Base-by-base conservation (phyloP, 2,888 invertebrate genomes). In the Agrypnus murinus region DNA sequence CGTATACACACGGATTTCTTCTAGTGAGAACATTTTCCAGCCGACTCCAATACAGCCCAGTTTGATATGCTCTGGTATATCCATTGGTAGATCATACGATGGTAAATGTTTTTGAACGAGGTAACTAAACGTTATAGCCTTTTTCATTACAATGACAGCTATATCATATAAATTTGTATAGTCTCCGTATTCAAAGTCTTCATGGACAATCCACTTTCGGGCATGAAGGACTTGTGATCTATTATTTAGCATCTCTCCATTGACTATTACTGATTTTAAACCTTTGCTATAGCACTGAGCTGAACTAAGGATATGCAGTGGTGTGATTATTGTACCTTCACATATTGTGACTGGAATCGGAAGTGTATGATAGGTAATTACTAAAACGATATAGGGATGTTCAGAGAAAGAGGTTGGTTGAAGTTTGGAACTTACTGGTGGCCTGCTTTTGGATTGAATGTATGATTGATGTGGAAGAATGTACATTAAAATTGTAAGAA, bases 281-380 rank as follows among this genome's bases (percentile, higher is more conserved):
- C 43, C 59, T 14, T 36, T 10, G 4, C n/a, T 43, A n/a, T 59
- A 40, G 40, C 59, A 59, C 19, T 59, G 59, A 10, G 59, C 59
- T 25, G 59, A 59, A 9, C 15, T 59, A 38, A 59, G 43, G 14
- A 59, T 59, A 25, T 40, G 43, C 8, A 7, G 7, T 15, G 14
- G 0, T 2, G 59, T 40, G 2, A 59, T 19, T 19, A 59, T 59
- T 10, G 43, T 59, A 8, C 59, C 59, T 40, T 59, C 59, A 40
- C 59, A 59, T 5, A 59, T 59, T 8, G 59, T 19, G 10, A 59
- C n/a, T 1, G 59, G 40, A 8, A 8, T 43, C 1, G 59, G 19
- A 17, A 12, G 12, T 3, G 10, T n/a, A 12, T 59, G 12, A 19
- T 17, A 59, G 0, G 40, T 19, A 6, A 59, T 17, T 1, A 59